Percentiles rank a stretch among this genome's conserved stretches.
Evolutionary conservation across 1,140 invertebrate genomes (phyloP).

Genomic region (Lasioglossum baleicum): DNA sequence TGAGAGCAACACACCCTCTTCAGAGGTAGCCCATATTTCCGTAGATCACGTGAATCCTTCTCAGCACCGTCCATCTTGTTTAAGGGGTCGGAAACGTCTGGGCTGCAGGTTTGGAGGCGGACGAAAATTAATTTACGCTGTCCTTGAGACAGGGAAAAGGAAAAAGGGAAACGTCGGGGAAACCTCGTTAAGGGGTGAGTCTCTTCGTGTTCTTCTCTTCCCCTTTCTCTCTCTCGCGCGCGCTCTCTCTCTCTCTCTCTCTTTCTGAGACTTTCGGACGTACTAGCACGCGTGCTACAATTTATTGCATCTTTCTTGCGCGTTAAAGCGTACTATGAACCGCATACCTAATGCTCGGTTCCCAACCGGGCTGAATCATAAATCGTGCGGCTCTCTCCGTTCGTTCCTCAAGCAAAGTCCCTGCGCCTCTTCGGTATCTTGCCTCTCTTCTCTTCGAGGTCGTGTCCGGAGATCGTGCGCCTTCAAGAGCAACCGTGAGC

Average conservation of each 20-base stretch:
- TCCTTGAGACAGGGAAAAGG: conserved; percentile 24
- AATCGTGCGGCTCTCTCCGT: conserved; percentile 55
- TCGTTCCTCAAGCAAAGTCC: conserved; percentile 13
- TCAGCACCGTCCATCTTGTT: too few relatives aligned
- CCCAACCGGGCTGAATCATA: conserved; percentile 68
- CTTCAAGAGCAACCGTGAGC: conserved; percentile 29
- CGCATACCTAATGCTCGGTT: conserved; percentile 69
- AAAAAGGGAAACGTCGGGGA: conserved; percentile 1
- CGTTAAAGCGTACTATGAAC: conserved; percentile 70
- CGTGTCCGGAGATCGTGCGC: conserved; percentile 34
- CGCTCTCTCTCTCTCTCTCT: background rate
- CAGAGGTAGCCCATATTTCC: too few relatives aligned
- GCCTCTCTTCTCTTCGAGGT: conserved; percentile 20
- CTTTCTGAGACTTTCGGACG: background rate
- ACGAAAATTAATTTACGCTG: conserved; percentile 42
- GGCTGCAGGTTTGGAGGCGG: background rate
- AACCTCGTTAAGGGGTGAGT: conserved; percentile 55
- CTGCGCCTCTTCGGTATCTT: background rate
- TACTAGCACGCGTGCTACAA: conserved; percentile 66
- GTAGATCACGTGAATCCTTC: too few relatives aligned
- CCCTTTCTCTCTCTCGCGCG: background rate
- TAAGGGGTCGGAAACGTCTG: background rate
- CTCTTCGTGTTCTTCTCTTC: conserved; percentile 17
- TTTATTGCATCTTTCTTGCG: conserved; percentile 73
- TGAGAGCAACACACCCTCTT: too few relatives aligned